phyloP scores from a whole-genome alignment of 2,113 vertebrate genomes.

The Pterocles burchelli region DNA sequence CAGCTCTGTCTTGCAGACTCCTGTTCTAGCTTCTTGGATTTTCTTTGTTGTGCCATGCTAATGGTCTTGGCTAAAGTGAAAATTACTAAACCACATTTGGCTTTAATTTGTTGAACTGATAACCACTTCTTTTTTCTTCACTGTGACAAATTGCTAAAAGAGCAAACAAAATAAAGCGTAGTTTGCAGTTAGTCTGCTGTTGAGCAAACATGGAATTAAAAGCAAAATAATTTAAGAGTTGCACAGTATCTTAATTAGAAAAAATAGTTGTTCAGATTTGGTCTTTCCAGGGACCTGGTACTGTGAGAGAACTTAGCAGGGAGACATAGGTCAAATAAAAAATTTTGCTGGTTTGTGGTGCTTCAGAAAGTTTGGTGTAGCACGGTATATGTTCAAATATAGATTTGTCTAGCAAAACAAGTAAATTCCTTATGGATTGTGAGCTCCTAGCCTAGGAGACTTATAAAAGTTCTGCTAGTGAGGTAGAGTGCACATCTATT shows the following conservation, averaged over 20 bases:
- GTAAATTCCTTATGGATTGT: background rate
- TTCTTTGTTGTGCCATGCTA: constrained; percentile 53
- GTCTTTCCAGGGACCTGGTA: background rate
- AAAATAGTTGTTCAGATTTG: background rate
- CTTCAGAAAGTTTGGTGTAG: background rate
- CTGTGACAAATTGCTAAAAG: constrained; percentile 59
- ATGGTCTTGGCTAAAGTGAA: constrained; percentile 64
- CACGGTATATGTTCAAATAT: background rate
- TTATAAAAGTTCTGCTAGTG: background rate
- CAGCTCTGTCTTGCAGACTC: background rate
- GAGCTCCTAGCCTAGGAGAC: background rate
- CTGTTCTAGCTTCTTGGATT: constrained; percentile 20
- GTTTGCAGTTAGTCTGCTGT: constrained; percentile 62
- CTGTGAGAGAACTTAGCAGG: background rate
- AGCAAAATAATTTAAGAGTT: constrained; percentile 50
- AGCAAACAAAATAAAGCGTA: constrained; percentile 62
- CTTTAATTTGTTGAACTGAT: constrained; percentile 64
- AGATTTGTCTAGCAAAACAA: background rate
- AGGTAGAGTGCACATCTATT: background rate
- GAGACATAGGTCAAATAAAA: background rate
- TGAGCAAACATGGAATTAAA: constrained; percentile 46
- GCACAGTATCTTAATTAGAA: constrained; percentile 13
- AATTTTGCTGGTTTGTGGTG: background rate
- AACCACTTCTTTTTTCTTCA: constrained; percentile 10
- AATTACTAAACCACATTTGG: constrained; percentile 68